Percentiles rank a stretch among this genome's conserved stretches.
phyloP scores from a whole-genome alignment of 2,888 invertebrate species.

The Lampropteryx suffumata region DNA sequence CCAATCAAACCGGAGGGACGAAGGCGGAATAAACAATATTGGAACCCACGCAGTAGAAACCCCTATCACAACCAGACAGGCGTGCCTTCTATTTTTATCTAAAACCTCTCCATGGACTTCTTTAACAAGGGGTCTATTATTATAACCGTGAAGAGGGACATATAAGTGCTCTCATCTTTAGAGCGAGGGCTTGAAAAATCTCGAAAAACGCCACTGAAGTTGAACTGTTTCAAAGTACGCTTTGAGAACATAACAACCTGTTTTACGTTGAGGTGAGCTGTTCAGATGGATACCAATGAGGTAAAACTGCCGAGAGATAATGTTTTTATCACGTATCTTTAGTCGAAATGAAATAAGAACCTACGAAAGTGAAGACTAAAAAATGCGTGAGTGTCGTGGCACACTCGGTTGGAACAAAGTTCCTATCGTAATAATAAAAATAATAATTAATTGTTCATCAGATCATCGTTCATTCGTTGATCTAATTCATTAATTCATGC shows the following conservation, averaged over 20 bases:
- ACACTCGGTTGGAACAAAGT: too few relatives aligned
- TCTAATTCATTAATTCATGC: too few relatives aligned
- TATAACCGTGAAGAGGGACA: constrained; percentile 15
- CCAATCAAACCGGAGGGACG: constrained; percentile 9
- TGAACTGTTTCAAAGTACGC: constrained; percentile 12
- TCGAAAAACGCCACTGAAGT: constrained; percentile 24
- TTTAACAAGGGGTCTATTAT: constrained; percentile 24
- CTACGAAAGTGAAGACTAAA: too few relatives aligned
- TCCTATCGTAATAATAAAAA: too few relatives aligned
- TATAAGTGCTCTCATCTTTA: constrained; percentile 23
- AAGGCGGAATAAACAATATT: constrained; percentile 5
- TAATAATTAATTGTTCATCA: too few relatives aligned
- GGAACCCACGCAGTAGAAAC: constrained; percentile 5
- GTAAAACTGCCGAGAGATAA: too few relatives aligned
- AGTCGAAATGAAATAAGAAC: too few relatives aligned
- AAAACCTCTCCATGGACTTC: constrained; percentile 12
- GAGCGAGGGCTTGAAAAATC: constrained; percentile 21
- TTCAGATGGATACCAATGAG: too few relatives aligned
- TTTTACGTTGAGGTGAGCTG: background rate
- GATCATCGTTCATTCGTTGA: too few relatives aligned
- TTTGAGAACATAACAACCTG: constrained; percentile 19
- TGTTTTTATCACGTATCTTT: too few relatives aligned
- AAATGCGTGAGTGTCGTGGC: too few relatives aligned
- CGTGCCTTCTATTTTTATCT: constrained; percentile 10
- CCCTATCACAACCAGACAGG: constrained; percentile 9